Conservation (phyloP, 2,113 vertebrate species). For the Xenotilapia caudafasciata region DNA sequence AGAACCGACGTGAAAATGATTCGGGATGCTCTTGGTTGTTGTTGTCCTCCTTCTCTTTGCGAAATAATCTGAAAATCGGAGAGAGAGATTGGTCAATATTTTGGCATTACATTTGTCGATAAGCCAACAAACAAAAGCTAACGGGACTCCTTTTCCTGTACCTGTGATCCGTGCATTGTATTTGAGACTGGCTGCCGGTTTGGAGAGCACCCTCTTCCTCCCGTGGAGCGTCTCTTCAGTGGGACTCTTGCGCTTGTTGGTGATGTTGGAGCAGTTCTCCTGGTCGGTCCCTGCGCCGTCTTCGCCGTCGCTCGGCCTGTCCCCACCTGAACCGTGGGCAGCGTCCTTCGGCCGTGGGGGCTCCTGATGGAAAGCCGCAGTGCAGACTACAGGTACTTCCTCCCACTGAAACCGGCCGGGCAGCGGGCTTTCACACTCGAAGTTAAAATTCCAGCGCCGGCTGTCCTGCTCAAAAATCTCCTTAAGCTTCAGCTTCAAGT, state of each 20-base stretch:
- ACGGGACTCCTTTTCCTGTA: background rate
- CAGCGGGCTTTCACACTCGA: conserved; percentile 77
- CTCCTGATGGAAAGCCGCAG: conserved; percentile 74
- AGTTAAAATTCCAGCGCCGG: conserved; percentile 87
- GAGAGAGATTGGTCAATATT: background rate
- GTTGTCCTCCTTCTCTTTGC: conserved; percentile 71
- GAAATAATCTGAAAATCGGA: conserved; percentile 75
- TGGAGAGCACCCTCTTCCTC: conserved; percentile 28
- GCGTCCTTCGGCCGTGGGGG: background rate
- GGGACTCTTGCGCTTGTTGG: conserved; percentile 37
- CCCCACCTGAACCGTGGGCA: fast-evolving
- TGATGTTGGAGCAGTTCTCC: conserved; percentile 68
- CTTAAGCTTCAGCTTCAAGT: conserved; percentile 68
- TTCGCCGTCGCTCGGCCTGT: background rate
- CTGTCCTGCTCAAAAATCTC: conserved; percentile 78
- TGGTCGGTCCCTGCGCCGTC: conserved; percentile 39
- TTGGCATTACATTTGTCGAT: fast-evolving
- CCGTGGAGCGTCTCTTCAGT: conserved; percentile 21
- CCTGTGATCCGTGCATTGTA: conserved; percentile 72
- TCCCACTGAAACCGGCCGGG: conserved; percentile 77
- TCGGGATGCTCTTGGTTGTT: conserved; percentile 57
- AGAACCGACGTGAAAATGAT: conserved; percentile 16
- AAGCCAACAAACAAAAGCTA: no score
- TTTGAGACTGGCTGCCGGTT: background rate
- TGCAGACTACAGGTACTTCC: conserved; percentile 57